phyloP scores from a whole-genome alignment of 35 echinoderm and acorn worm species.

The Stichopus chloronotus region DNA sequence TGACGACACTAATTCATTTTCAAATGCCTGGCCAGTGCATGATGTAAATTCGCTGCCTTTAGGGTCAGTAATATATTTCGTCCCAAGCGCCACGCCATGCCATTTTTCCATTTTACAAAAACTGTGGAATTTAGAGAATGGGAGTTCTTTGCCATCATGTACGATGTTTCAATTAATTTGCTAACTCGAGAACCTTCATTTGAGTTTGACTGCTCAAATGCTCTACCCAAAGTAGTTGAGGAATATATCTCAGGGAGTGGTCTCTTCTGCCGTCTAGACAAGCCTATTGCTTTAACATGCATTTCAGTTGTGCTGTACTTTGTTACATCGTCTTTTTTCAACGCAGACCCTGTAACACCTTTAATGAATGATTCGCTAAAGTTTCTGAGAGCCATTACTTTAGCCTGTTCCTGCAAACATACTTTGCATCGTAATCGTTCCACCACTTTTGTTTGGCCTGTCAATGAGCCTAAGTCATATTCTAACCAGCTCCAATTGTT shows the following conservation, averaged over 20 bases:
- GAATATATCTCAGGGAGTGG: background rate
- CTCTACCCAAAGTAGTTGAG: conserved; percentile 14
- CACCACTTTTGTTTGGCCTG: background rate
- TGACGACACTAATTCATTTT: too few relatives aligned
- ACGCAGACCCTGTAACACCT: conserved; percentile 27
- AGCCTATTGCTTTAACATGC: conserved; percentile 9
- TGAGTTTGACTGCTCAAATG: conserved; percentile 30
- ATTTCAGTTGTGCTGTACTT: conserved; percentile 25
- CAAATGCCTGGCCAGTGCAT: too few relatives aligned
- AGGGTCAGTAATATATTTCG: too few relatives aligned
- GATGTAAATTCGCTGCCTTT: too few relatives aligned
- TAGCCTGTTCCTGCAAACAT: background rate
- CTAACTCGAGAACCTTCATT: background rate
- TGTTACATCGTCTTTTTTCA: conserved; percentile 30
- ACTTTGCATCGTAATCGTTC: background rate
- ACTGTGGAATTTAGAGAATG: too few relatives aligned
- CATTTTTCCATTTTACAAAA: too few relatives aligned
- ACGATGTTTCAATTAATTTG: conserved; percentile 1
- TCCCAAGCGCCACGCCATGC: too few relatives aligned
- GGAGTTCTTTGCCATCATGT: too few relatives aligned
- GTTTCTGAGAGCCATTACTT: conserved; percentile 4
- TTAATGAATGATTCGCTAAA: conserved; percentile 11
- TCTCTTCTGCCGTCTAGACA: conserved; percentile 25
- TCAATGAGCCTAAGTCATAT: background rate
- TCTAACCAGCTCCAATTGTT: too few relatives aligned